Base-by-base conservation (phyloP, 2,888 invertebrate species). In the Diabrotica balteata region DNA sequence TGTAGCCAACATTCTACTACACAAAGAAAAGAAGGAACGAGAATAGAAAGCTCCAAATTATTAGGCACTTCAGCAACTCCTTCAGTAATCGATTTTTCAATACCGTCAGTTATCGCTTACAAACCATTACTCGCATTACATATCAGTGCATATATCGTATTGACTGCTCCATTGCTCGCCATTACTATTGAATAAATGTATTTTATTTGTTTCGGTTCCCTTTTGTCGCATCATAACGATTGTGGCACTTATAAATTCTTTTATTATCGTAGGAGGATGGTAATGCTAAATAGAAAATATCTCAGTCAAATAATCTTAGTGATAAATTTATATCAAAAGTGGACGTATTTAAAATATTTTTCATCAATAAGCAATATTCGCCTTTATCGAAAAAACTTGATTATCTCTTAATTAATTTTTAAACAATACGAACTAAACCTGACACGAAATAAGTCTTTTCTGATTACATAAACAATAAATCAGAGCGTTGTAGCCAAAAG, bases 81-180 rank as follows among this genome's bases (percentile, higher is more conserved):
- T 66, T 61, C 50, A 61, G 32, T 46, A 76, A 79, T 80, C 78
- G 80, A 80, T 80, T 80, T 66, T 77, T 75, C 78, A 78, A 77
- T 79, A 78, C 75, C 74, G 75, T 72, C 74, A 77, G 75, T 79
- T 80, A 80, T 80, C 80, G 79, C 75, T 79, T 76, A 78, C 80
- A 75, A 77, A 72, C 79, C 79, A 80, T 80, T 80, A 78, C 75
- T 77, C 79, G 75, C 75, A 75, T 78, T 80, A 77, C 77, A 76
- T 79, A 79, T 80, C 79, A 77, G 76, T 76, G 76, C 75, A 77
- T 78, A 78, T 76, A 78, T 79, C 74, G 74, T 72, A 77, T 76
- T 76, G 76, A 78, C 76, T 78, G 75, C 75, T 73, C 74, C 76
- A 76, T 78, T 77, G 74, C 76, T 70, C 68, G 69, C 73, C 71